These are phyloP conservation scores for human (Homo sapiens) DNA, from an alignment of 2,113 vertebrate species.

Conservation along the genomic window DNA sequence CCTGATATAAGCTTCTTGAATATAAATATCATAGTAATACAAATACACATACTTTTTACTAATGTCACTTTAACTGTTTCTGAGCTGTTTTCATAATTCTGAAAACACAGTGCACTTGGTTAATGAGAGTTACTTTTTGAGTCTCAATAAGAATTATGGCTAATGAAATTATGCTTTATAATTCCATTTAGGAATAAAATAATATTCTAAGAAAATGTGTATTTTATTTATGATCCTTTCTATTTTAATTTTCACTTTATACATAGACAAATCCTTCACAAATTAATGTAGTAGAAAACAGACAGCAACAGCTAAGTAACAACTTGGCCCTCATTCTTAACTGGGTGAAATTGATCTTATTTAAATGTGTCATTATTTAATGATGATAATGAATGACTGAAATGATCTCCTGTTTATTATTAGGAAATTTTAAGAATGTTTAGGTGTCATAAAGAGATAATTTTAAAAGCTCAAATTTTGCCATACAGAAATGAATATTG, in stretches of 20 bases:
- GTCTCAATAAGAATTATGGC: neutral
- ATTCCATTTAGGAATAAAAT: neutral
- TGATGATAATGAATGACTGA: neutral
- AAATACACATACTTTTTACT: slow-evolving; percentile 34
- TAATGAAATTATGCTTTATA: neutral
- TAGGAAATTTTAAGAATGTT: slow-evolving; percentile 15
- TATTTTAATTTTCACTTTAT: neutral
- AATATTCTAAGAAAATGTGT: neutral
- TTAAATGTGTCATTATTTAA: slow-evolving; percentile 26
- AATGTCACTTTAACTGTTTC: slow-evolving; percentile 1
- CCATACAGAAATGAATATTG: neutral
- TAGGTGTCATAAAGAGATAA: neutral
- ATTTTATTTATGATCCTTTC: neutral
- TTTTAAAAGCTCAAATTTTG: slow-evolving; percentile 15
- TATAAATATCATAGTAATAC: slow-evolving; percentile 47
- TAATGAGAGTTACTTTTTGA: neutral
- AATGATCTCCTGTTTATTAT: neutral
- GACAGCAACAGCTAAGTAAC: neutral
- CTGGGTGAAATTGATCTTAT: neutral
- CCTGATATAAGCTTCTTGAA: neutral
- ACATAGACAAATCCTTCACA: neutral
- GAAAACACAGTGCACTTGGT: neutral
- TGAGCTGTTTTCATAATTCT: neutral
- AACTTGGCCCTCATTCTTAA: neutral
- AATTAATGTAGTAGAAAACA: neutral